These are phyloP conservation scores for Alouatta palliata DNA, from an alignment of 2,113 vertebrate genomes.

Conservation along the genomic window DNA sequence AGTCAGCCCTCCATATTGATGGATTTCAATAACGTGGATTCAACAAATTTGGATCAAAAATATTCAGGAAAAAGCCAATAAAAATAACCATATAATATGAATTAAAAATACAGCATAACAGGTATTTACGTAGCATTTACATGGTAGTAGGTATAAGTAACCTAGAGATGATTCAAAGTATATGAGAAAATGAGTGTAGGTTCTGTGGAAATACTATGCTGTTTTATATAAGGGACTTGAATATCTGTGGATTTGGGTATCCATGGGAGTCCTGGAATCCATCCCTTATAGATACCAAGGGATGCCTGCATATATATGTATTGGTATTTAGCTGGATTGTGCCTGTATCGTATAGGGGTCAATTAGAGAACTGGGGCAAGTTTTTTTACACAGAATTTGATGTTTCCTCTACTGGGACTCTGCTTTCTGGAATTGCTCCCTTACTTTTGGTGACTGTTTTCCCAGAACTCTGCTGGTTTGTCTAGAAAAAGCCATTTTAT, in stretches of 20 bases:
- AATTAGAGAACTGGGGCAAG: not conserved
- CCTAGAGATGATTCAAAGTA: not conserved
- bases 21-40: not conserved
- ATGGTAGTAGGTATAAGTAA: not conserved
- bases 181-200: not conserved
- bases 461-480: not conserved
- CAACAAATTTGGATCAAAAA: not conserved
- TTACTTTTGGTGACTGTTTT: not conserved
- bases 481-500: not conserved
- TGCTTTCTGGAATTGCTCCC: not conserved
- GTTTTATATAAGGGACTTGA: not conserved
- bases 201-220: not conserved
- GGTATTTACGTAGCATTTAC: not conserved
- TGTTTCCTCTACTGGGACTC: not conserved
- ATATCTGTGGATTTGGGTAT: not conserved
- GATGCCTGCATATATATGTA: not conserved
- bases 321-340: not conserved
- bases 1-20: not conserved
- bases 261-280: not conserved
- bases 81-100: not conserved
- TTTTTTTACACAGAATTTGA: not conserved
- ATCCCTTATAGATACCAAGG: not conserved
- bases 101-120: not conserved
- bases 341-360: not conserved
- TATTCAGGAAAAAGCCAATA: not conserved